Evolutionary conservation across 2,888 invertebrate genomes (phyloP).

Genomic region (Syrista parreyssii): DNA sequence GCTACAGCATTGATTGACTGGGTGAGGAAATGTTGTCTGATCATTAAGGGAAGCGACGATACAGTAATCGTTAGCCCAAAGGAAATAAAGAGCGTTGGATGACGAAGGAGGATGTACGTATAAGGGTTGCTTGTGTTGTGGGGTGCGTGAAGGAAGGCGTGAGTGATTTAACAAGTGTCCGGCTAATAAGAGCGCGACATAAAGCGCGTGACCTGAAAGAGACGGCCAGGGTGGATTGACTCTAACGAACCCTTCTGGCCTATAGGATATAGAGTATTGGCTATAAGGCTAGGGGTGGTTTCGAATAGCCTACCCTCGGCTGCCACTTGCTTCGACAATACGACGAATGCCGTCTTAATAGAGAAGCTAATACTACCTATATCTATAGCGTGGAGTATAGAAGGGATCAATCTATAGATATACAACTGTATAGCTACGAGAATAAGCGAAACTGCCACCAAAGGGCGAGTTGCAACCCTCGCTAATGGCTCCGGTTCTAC

Average conservation of each 20-base stretch:
- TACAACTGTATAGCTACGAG: background rate
- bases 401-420: background rate
- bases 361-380: background rate
- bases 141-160: conserved; percentile 1
- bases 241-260: conserved; percentile 23
- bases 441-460: background rate
- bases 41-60: background rate
- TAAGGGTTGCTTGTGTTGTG: background rate
- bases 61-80: background rate
- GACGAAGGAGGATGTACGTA: background rate
- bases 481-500: conserved; percentile 4
- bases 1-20: background rate
- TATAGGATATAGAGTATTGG: background rate
- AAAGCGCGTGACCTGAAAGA: conserved; percentile 20
- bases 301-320: conserved; percentile 9
- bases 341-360: conserved; percentile 6
- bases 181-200: conserved; percentile 11
- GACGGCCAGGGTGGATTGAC: conserved; percentile 10
- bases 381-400: background rate
- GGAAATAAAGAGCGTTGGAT: background rate
- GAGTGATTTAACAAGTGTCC: conserved; percentile 17
- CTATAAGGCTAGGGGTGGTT: conserved; percentile 5
- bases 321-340: conserved; percentile 17
- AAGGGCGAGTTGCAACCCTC: background rate
- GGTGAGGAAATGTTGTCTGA: background rate